Evolutionary conservation across 2,888 invertebrate genomes (phyloP), one percentile per base, ranked within the genome.

Genomic region (Idaea aversata): DNA sequence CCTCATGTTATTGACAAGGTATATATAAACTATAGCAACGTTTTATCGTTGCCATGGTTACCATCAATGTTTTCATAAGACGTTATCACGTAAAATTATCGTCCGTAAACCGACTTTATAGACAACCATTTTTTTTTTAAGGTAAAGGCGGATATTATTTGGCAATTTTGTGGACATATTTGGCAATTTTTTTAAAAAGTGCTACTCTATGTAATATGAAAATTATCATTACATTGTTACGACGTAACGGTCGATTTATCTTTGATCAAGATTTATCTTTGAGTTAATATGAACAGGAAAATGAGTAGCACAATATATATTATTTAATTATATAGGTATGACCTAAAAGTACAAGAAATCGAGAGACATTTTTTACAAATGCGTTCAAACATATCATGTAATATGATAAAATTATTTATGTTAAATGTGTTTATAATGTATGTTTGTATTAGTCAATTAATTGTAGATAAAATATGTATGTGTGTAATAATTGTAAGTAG

Each of bases 361-460:
- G 79, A 81, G 78, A 80, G 76, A 82, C 70, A 68, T 74, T 73
- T 72, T 47, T 70, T 77, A 73, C 74, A 75, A 77, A 80, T 81
- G 79, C 84, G 80, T 84, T 81, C 71, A 25, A 25, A 87, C 88
- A 88, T 89, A 88, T 88, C 88, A 85, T 84, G 82, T 78, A 65
- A 78, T 80, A 79, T 77, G 75, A 77, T 75, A 72, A 72, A 72
- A 75, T 71, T 74, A 72, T 76, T 62, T 70, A 67, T 69, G 66
- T 60, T 66, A 35, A 63, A 64, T 64, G 63, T 61, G 62, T 61
- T 38, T 57, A 64, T 63, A 66, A 63, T 47, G 69, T 72, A 65
- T 67, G 67, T 65, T 64, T 69, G 60, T 71, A 66, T 77, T 73
- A 74, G 79, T 81, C 79, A 80, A 81, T 80, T 79, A 77, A 69